A percentile compares a stretch with the other conserved stretches of the same genome.
phyloP scores from a whole-genome alignment of 23 tunicate genomes.

The Ciona savignyi region DNA sequence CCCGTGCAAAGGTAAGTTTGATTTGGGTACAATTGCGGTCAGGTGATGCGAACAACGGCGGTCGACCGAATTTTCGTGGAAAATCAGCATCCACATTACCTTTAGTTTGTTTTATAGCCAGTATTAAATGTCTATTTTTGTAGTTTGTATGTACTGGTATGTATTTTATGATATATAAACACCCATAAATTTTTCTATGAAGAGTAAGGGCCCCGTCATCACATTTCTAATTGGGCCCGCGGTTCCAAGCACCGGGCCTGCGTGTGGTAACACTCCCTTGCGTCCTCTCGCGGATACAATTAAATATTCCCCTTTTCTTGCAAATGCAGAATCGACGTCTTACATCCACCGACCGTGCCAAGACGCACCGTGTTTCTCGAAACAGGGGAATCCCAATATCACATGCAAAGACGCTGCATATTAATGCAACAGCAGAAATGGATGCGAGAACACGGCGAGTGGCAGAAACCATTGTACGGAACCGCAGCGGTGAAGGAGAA shows the following conservation, averaged over 20 bases:
- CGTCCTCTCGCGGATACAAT: not conserved
- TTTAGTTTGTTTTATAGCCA: not conserved
- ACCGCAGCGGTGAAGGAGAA: constrained; percentile 63
- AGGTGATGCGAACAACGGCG: not conserved
- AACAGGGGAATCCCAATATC: constrained; percentile 63
- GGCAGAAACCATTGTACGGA: constrained; percentile 87
- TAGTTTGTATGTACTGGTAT: too few species aligned
- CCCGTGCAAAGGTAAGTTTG: constrained; percentile 61
- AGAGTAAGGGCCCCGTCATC: too few species aligned
- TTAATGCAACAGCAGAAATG: constrained; percentile 72
- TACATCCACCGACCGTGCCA: constrained; percentile 85
- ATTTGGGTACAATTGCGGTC: not conserved
- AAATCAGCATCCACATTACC: not conserved
- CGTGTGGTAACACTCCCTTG: not conserved
- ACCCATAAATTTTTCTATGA: too few species aligned
- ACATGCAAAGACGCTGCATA: constrained; percentile 54
- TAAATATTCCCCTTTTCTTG: not conserved
- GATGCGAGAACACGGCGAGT: constrained; percentile 83
- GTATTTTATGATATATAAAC: too few species aligned
- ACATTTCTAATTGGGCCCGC: too few species aligned
- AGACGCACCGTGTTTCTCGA: constrained; percentile 87
- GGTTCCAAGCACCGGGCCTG: constrained; percentile 13
- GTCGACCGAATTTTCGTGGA: not conserved
- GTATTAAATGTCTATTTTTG: too few species aligned
- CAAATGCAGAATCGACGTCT: constrained; percentile 56